phyloP scores from a whole-genome alignment of 2,888 invertebrate genomes.

The Pyrrhia umbra region DNA sequence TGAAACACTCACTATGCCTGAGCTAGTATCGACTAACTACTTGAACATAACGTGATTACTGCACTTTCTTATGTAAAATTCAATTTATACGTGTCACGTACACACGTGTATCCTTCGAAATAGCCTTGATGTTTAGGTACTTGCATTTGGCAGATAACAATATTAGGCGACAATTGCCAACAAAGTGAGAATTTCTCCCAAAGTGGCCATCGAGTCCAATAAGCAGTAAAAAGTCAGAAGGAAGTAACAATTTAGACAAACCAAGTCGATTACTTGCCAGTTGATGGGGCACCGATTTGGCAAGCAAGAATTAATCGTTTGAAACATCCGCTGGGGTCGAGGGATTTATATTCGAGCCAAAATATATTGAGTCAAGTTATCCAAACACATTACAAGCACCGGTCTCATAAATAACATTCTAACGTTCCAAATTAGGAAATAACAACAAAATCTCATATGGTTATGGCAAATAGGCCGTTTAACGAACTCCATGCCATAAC shows the following conservation, averaged over 20 bases:
- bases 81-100: neutral
- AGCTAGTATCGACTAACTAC: conserved; percentile 1
- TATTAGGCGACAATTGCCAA: neutral
- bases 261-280: conserved; percentile 67
- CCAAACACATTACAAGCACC: conserved; percentile 20
- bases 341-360: conserved; percentile 20
- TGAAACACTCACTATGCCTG: conserved; percentile 35
- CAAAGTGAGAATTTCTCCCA: conserved; percentile 1
- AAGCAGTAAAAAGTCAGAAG: conserved; percentile 27
- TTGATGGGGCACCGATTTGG: conserved; percentile 67
- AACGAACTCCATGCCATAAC: conserved; percentile 45
- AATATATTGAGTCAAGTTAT: conserved; percentile 10
- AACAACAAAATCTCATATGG: conserved; percentile 40
- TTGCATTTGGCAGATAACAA: conserved; percentile 9
- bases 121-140: neutral
- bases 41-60: conserved; percentile 6
- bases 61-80: conserved; percentile 27
- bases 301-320: conserved; percentile 54
- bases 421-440: conserved; percentile 39
- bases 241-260: conserved; percentile 69
- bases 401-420: conserved; percentile 34
- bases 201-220: conserved; percentile 11
- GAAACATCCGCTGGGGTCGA: conserved; percentile 42
- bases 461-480: conserved; percentile 47
- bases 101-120: neutral